phyloP scores from a whole-genome alignment of 2,797 vertebrate genomes.

The Sciurus carolinensis region DNA sequence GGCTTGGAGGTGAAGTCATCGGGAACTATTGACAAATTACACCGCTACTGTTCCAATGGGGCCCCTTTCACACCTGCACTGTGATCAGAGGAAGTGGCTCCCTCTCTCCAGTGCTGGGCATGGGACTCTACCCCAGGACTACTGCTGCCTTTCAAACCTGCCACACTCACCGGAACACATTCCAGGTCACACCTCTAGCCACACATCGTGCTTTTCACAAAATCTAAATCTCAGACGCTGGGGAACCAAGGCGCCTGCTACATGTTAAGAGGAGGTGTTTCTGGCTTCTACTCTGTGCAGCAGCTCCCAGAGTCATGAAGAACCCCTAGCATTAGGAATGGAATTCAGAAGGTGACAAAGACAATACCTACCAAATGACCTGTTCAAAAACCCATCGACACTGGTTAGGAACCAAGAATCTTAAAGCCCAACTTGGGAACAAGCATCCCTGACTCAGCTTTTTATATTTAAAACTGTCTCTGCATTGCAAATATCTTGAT shows the following conservation, averaged over 20 bases:
- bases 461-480: not conserved
- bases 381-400: not conserved
- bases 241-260: not conserved
- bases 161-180: not conserved
- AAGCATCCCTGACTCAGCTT: not conserved
- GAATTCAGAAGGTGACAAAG: not conserved
- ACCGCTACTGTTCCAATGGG: fast-evolving
- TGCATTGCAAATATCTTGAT: not conserved
- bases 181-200: not conserved
- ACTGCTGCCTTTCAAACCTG: not conserved
- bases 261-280: not conserved
- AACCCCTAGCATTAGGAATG: not conserved
- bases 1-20: not conserved
- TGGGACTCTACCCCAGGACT: not conserved
- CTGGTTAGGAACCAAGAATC: not conserved
- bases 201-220: not conserved
- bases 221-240: not conserved
- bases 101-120: fast-evolving
- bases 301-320: not conserved
- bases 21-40: not conserved
- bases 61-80: not conserved
- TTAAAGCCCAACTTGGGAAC: not conserved
- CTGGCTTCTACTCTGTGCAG: not conserved
- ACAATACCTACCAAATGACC: not conserved
- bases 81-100: not conserved